Evolutionary conservation across 1,140 invertebrate species (phyloP).

Genomic region (Dryas iulia): DNA sequence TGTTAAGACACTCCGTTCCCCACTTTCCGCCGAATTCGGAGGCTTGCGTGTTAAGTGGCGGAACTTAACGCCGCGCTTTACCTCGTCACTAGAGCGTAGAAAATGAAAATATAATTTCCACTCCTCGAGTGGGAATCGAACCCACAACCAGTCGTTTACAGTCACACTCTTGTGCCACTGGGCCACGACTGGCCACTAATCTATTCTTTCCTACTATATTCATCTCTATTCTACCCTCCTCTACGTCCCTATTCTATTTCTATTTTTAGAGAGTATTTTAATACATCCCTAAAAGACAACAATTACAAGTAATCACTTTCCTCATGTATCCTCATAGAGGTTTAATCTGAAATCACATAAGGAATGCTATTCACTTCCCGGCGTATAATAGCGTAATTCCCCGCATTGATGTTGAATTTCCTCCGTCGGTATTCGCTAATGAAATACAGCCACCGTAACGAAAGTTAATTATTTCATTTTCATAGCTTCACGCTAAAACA

Average conservation of each 20-base stretch:
- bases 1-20: too few relatives aligned
- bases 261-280: background rate
- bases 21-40: too few relatives aligned
- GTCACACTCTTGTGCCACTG: too few relatives aligned
- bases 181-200: too few relatives aligned
- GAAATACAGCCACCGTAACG: constrained; percentile 32
- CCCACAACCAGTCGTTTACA: too few relatives aligned
- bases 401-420: constrained; percentile 40
- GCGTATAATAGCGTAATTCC: constrained; percentile 41
- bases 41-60: too few relatives aligned
- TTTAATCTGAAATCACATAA: constrained; percentile 43
- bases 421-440: constrained; percentile 34
- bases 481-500: background rate
- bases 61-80: too few relatives aligned
- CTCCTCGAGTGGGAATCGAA: too few relatives aligned
- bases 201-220: too few relatives aligned
- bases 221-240: too few relatives aligned
- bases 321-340: constrained; percentile 37
- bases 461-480: constrained; percentile 12
- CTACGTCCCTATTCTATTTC: background rate
- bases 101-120: too few relatives aligned
- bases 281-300: constrained; percentile 15
- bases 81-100: too few relatives aligned
- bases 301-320: constrained; percentile 31
- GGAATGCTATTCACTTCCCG: constrained; percentile 38